Percentiles rank a stretch among this genome's conserved stretches.
phyloP scores from a whole-genome alignment of 1,140 invertebrate species.

The Acromyrmex echinatior region DNA sequence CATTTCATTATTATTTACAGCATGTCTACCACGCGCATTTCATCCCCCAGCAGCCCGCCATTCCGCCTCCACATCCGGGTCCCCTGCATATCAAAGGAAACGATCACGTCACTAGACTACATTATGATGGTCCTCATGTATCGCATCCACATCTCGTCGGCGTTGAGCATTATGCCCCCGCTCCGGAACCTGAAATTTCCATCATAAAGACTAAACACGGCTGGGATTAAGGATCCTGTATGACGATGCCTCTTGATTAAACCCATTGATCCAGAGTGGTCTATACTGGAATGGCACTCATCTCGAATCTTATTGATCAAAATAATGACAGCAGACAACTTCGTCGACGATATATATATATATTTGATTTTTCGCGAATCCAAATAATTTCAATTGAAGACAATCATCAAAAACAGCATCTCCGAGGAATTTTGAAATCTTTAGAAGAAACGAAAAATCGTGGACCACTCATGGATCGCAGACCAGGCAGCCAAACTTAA shows the following conservation, averaged over 20 bases:
- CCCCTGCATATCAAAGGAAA: slow-evolving; percentile 25
- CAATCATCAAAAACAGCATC: slow-evolving; percentile 5
- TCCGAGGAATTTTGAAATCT: neutral
- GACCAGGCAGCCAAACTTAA: slow-evolving; percentile 63
- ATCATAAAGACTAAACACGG: slow-evolving; percentile 77
- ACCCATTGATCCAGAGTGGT: slow-evolving; percentile 73
- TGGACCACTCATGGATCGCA: slow-evolving; percentile 65
- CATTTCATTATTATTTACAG: slow-evolving; percentile 17
- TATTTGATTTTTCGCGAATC: neutral
- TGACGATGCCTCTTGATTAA: slow-evolving; percentile 1
- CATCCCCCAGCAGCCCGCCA: slow-evolving; percentile 20
- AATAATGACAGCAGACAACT: slow-evolving; percentile 31
- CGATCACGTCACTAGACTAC: slow-evolving; percentile 74
- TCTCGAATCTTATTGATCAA: slow-evolving; percentile 42
- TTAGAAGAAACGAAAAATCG: slow-evolving; percentile 19
- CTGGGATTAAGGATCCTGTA: neutral
- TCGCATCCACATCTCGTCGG: slow-evolving; percentile 83
- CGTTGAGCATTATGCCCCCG: slow-evolving; percentile 77
- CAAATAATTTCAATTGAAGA: neutral
- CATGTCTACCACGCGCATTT: neutral
- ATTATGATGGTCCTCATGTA: slow-evolving; percentile 76
- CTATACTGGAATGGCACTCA: slow-evolving; percentile 61
- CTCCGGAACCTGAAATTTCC: slow-evolving; percentile 78
- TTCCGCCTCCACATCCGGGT: slow-evolving; percentile 23
- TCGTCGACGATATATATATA: neutral